Evolutionary conservation across 2,797 vertebrate species (phyloP).

Genomic region (Chaetophractus vellerosus): DNA sequence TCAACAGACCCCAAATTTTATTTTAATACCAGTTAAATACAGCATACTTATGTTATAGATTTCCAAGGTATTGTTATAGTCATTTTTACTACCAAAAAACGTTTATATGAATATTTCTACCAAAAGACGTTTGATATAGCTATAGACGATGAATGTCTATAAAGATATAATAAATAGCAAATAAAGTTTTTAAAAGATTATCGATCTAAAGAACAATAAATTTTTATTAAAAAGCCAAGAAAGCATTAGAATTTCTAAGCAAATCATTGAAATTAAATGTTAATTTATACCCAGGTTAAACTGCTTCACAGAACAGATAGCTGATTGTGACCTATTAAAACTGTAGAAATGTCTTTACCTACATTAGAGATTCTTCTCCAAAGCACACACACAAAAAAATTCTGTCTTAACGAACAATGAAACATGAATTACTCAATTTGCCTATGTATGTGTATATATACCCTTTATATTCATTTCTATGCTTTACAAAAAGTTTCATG

Average conservation of each 20-base stretch:
- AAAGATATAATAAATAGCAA: slow-evolving; percentile 52
- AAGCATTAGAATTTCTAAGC: slow-evolving; percentile 52
- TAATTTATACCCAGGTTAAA: slow-evolving; percentile 56
- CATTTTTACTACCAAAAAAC: slow-evolving; percentile 58
- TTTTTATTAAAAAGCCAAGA: slow-evolving; percentile 45
- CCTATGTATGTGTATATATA: not conserved
- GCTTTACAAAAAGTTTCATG: slow-evolving; percentile 55
- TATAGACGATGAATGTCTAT: slow-evolving; percentile 59
- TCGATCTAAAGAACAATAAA: slow-evolving; percentile 52
- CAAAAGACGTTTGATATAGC: slow-evolving; percentile 47
- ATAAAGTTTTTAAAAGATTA: slow-evolving; percentile 60
- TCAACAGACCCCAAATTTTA: slow-evolving; percentile 59
- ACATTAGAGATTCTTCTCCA: slow-evolving; percentile 21
- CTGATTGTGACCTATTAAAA: slow-evolving; percentile 53
- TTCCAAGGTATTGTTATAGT: slow-evolving; percentile 12
- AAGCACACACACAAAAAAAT: slow-evolving; percentile 8
- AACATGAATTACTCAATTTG: slow-evolving; percentile 63
- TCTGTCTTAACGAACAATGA: slow-evolving; percentile 38
- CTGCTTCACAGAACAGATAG: slow-evolving; percentile 45
- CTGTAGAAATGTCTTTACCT: slow-evolving; percentile 23
- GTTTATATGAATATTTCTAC: not conserved
- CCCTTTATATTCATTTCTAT: slow-evolving; percentile 31
- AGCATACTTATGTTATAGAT: not conserved
- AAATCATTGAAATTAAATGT: slow-evolving; percentile 62
- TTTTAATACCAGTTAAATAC: slow-evolving; percentile 58